Percentiles rank a stretch among this genome's conserved stretches.
These are phyloP conservation scores for Chloroclystis v-ata DNA, from an alignment of 2,888 invertebrate genomes.

Conservation along the genomic window DNA sequence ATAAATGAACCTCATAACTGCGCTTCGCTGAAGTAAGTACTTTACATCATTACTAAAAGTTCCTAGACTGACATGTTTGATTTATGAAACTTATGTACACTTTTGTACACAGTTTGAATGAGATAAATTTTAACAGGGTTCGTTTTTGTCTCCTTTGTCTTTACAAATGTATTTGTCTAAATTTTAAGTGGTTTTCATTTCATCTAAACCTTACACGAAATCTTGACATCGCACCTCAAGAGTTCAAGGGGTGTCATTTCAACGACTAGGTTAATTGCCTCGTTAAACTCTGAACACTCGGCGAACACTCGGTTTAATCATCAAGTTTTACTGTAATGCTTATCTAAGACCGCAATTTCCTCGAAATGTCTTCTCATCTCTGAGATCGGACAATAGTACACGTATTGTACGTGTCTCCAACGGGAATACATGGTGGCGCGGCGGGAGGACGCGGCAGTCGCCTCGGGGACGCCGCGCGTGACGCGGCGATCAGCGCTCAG, in stretches of 20 bases:
- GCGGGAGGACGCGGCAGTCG: constrained; percentile 74
- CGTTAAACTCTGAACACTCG: constrained; percentile 23
- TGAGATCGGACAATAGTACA: constrained; percentile 51
- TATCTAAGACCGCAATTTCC: constrained; percentile 38
- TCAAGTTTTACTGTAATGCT: constrained; percentile 28
- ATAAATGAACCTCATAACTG: constrained; percentile 16
- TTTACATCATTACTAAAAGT: constrained; percentile 10
- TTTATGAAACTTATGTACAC: constrained; percentile 4
- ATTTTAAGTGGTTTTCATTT: no score
- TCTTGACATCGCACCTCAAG: background rate
- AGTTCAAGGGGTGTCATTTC: constrained; percentile 3
- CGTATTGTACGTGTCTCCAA: constrained; percentile 46
- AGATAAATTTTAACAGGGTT: no score
- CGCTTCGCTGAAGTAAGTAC: constrained; percentile 18
- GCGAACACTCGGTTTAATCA: constrained; percentile 20
- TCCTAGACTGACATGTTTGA: constrained; percentile 1
- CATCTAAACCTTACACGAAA: no score
- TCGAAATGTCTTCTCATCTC: constrained; percentile 37
- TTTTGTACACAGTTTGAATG: no score
- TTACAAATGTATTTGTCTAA: no score
- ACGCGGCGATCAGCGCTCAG: constrained; percentile 46
- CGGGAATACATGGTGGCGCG: constrained; percentile 54
- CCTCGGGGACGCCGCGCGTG: constrained; percentile 67
- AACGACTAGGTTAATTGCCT: constrained; percentile 27
- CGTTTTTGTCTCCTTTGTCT: no score